These are phyloP conservation scores for Hypanus sabinus DNA, from an alignment of 2,113 vertebrate species.

Conservation along the genomic window DNA sequence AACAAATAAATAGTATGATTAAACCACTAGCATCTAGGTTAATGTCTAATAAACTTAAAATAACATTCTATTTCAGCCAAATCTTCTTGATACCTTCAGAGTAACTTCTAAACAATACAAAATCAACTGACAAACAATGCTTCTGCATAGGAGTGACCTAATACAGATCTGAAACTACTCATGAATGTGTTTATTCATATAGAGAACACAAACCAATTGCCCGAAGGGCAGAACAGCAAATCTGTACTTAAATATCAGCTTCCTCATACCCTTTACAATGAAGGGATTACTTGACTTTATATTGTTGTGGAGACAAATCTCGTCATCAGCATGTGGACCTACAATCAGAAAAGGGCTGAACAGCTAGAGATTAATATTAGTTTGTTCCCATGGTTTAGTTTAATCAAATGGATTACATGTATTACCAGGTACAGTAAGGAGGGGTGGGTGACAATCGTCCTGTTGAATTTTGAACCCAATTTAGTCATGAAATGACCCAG, in stretches of 20 bases:
- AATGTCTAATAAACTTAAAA: no score
- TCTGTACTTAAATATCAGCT: not conserved
- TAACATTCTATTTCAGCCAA: no score
- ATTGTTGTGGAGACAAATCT: not conserved
- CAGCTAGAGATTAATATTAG: not conserved
- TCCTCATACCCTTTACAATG: not conserved
- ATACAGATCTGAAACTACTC: no score
- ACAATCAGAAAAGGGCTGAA: not conserved
- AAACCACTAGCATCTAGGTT: no score
- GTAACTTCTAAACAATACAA: no score
- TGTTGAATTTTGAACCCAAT: not conserved
- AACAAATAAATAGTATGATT: no score
- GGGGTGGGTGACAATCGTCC: not conserved
- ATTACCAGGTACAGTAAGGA: not conserved
- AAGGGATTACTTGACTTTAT: not conserved
- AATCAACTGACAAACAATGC: no score
- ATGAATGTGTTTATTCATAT: no score
- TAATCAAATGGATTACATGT: not conserved
- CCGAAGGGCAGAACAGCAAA: no score
- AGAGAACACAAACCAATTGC: no score
- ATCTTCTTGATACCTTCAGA: no score
- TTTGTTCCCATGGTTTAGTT: not conserved
- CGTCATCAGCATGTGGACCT: not conserved
- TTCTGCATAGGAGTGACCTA: no score
- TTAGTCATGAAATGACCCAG: not conserved